A percentile compares a stretch with the other conserved stretches of the same genome.
These are phyloP conservation scores for Sinella curviseta DNA, from an alignment of 1,140 invertebrate genomes.

Conservation along the genomic window DNA sequence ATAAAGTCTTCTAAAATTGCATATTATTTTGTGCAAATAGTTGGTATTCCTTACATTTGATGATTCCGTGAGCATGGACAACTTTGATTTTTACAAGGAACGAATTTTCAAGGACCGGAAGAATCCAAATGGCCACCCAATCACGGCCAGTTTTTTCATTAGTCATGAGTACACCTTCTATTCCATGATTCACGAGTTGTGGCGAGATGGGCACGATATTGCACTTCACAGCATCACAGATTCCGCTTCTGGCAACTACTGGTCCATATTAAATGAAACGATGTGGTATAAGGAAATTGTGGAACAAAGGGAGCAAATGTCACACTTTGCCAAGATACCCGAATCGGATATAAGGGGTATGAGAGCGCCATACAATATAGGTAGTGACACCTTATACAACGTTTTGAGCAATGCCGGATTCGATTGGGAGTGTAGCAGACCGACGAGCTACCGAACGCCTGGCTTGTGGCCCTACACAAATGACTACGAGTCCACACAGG, in stretches of 20 bases:
- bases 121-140: constrained; percentile 49
- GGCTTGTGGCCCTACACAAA: constrained; percentile 58
- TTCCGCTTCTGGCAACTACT: constrained; percentile 57
- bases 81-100: constrained; percentile 43
- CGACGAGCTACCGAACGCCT: constrained; percentile 49
- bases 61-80: constrained; percentile 50
- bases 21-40: constrained; percentile 42
- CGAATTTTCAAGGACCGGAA: constrained; percentile 13
- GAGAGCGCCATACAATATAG: constrained; percentile 54
- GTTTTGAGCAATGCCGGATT: constrained; percentile 52
- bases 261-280: constrained; percentile 56
- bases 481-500: constrained; percentile 54
- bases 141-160: constrained; percentile 58
- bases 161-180: constrained; percentile 60
- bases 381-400: constrained; percentile 54
- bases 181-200: constrained; percentile 55
- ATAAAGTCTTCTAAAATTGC: no score
- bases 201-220: constrained; percentile 72
- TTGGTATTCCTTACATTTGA: constrained; percentile 56
- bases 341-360: constrained; percentile 49
- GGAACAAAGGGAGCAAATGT: constrained; percentile 60
- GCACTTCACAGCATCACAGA: constrained; percentile 80
- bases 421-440: constrained; percentile 55
- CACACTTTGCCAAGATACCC: constrained; percentile 63
- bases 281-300: constrained; percentile 62